Percentiles rank a stretch among this genome's conserved stretches.
These are phyloP conservation scores for Oreonectes daqikongensis DNA, from an alignment of 2,797 vertebrate species.

Conservation along the genomic window DNA sequence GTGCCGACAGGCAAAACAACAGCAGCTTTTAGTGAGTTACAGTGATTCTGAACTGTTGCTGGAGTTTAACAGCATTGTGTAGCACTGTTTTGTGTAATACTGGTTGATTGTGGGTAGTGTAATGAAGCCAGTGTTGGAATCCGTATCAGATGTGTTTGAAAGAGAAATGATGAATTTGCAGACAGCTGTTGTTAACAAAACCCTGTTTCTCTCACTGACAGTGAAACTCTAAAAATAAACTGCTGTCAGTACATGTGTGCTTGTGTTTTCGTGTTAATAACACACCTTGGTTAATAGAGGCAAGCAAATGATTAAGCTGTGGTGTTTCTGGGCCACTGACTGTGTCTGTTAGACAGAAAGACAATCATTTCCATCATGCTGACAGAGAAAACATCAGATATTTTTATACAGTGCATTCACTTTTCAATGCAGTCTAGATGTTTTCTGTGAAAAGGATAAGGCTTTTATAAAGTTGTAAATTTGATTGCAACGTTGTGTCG, in stretches of 20 bases:
- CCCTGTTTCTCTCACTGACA: not conserved
- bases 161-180: not conserved
- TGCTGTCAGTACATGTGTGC: not conserved
- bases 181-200: not conserved
- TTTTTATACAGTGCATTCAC: not conserved
- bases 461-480: no score
- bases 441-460: not conserved
- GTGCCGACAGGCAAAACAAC: not conserved
- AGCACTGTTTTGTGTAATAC: not conserved
- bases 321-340: not conserved
- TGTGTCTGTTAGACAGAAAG: conserved; percentile 1
- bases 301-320: conserved; percentile 40
- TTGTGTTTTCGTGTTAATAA: conserved; percentile 23
- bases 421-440: not conserved
- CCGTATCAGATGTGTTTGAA: not conserved
- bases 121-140: conserved; percentile 5
- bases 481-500: no score
- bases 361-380: not conserved
- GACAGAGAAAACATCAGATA: not conserved
- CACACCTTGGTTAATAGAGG: not conserved
- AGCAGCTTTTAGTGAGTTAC: not conserved
- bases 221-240: conserved; percentile 17
- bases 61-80: not conserved
- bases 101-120: not conserved
- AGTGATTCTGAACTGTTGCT: conserved; percentile 8